Base-by-base conservation (phyloP, 2,888 invertebrate species). In the Eristalinus sepulchralis region DNA sequence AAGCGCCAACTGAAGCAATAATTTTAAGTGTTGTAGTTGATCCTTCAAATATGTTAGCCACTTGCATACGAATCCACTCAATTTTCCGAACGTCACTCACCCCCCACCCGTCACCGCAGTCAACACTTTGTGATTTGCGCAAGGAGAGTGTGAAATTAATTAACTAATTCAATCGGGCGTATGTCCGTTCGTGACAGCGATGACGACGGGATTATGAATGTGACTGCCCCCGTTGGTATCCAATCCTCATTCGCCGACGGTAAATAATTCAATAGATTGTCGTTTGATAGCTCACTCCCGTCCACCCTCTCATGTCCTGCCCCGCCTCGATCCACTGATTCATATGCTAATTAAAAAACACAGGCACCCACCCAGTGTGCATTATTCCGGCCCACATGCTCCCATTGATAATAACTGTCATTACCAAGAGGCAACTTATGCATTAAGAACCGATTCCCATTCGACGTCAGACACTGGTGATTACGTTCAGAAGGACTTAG, bases 61-160 rank as follows among this genome's bases (percentile, higher is more conserved):
- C 6, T 47, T 47, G 47, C 17, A n/a, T 17, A 17, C n/a, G 47
- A n/a, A 47, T 47, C 17, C 47, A 47, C 47, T 47, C n/a, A 4
- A 4, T 0, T 17, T n/a, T n/a, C n/a, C n/a, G n/a, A n/a, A n/a
- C n/a, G 47, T 34, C 9, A 10, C 2, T 4, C 34, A 10, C 34
- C 34, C 34, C 34, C 10, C 24, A 27, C n/a, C 66, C 33, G 33
- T 22, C 53, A 20, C 20, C 47, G n/a, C 20, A 57, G n/a, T 11
- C 11, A 20, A 10, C 34, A 20, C 33, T 33, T 75, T 27, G 36
- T 24, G 24, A 20, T n/a, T 60, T 66, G 64, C 57, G 3, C 59
- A 57, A 76, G 68, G 63, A 34, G 59, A 79, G 31, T 60, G 57
- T 72, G 33, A 60, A 70, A 68, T 59, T 73, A 83, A 83, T 83